Percentiles rank a stretch among this genome's conserved stretches.
These are phyloP conservation scores for Acanthaster planci DNA, from an alignment of 35 echinoderm and acorn worm species.

Conservation along the genomic window DNA sequence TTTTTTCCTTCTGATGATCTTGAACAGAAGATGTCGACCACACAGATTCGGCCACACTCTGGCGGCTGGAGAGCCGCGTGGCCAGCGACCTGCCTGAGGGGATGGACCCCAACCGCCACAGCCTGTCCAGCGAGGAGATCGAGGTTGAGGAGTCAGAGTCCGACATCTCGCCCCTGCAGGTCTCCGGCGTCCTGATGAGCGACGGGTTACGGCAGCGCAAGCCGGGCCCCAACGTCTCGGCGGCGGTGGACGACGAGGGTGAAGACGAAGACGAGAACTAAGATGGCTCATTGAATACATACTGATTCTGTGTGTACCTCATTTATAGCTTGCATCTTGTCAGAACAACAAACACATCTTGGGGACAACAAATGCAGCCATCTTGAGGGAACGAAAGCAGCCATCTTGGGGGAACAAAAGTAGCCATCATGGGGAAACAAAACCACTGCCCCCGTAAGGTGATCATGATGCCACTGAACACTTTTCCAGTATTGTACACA, in stretches of 20 bases:
- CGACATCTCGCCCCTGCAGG: neutral
- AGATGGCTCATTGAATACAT: neutral
- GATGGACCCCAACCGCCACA: neutral
- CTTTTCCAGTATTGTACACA: no score
- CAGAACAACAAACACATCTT: no score
- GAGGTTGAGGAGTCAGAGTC: slow-evolving; percentile 10
- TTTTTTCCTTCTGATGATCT: no score
- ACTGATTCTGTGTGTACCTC: no score
- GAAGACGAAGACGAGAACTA: neutral
- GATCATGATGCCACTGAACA: no score
- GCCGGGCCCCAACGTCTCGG: neutral
- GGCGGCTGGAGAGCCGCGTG: slow-evolving; percentile 5
- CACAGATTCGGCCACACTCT: slow-evolving; percentile 13
- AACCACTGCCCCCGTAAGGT: no score
- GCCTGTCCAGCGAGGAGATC: slow-evolving; percentile 20
- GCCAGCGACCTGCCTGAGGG: neutral
- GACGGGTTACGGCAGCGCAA: neutral
- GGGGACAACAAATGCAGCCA: no score
- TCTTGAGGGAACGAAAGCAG: no score
- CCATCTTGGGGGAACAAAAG: no score
- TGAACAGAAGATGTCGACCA: neutral
- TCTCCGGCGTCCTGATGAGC: neutral
- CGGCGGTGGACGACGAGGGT: neutral
- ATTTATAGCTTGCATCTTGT: no score
- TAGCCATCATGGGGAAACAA: no score